These are phyloP conservation scores for Syngnathus rostellatus DNA, from an alignment of 2,797 vertebrate genomes.

Conservation along the genomic window DNA sequence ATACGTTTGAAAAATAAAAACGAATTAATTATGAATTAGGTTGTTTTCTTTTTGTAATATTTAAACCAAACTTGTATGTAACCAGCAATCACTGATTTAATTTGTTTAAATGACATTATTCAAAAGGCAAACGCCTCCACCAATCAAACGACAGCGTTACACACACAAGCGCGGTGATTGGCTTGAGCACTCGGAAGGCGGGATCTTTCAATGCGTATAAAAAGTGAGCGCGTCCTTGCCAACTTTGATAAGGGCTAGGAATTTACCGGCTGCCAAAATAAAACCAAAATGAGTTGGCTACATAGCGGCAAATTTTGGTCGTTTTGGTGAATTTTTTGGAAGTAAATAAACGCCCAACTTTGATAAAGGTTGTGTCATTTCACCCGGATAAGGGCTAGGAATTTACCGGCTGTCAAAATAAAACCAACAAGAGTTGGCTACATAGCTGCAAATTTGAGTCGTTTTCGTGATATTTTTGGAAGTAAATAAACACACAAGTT, in stretches of 20 bases:
- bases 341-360: background rate
- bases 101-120: background rate
- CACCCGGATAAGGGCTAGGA: background rate
- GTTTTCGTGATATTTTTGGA: background rate
- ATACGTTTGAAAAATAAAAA: conserved; percentile 33
- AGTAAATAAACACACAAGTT: too few species aligned
- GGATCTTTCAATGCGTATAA: conserved; percentile 47
- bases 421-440: background rate
- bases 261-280: conserved; percentile 15
- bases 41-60: background rate
- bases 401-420: conserved; percentile 15
- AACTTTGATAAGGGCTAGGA: background rate
- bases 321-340: background rate
- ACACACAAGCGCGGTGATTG: conserved; percentile 37
- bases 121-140: conserved; percentile 7
- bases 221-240: background rate
- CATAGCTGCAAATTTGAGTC: background rate
- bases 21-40: background rate
- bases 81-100: too few species aligned
- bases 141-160: conserved; percentile 27
- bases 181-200: conserved; percentile 41
- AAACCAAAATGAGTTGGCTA: background rate
- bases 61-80: too few species aligned
- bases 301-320: background rate
- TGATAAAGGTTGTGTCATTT: background rate